Conservation (phyloP, 2,888 invertebrate species). For the Lasioglossum calceatum region DNA sequence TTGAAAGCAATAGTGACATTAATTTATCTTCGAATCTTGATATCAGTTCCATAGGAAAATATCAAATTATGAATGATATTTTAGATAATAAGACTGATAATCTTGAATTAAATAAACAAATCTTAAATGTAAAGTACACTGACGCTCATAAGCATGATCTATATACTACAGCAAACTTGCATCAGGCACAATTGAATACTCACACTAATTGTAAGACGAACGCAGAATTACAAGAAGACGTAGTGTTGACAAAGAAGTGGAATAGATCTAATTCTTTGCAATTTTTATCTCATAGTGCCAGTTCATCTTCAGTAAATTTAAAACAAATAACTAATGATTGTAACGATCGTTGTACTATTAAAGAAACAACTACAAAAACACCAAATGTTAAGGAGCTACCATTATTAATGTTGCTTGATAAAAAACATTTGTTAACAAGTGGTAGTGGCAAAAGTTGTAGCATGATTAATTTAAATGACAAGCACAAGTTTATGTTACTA, state of each 20-base stretch:
- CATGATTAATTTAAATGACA: slow-evolving; percentile 79
- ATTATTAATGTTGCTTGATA: slow-evolving; percentile 77
- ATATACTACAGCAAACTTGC: slow-evolving; percentile 4
- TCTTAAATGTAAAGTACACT: slow-evolving; percentile 21
- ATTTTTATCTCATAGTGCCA: slow-evolving; percentile 47
- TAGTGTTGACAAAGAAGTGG: slow-evolving; percentile 4
- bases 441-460: slow-evolving; percentile 78
- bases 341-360: slow-evolving; percentile 6
- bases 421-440: slow-evolving; percentile 56
- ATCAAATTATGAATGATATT: slow-evolving; percentile 44
- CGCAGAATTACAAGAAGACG: not conserved
- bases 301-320: slow-evolving; percentile 47
- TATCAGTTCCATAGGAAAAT: slow-evolving; percentile 33
- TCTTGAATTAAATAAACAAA: slow-evolving; percentile 40
- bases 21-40: slow-evolving; percentile 40
- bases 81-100: slow-evolving; percentile 60
- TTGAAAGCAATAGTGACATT: slow-evolving; percentile 53
- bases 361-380: slow-evolving; percentile 55
- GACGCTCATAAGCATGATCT: slow-evolving; percentile 29
- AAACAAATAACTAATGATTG: slow-evolving; percentile 23
- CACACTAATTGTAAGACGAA: not conserved
- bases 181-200: slow-evolving; percentile 24
- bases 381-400: slow-evolving; percentile 78
- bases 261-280: slow-evolving; percentile 43
- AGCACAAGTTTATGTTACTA: slow-evolving; percentile 72